phyloP scores from a whole-genome alignment of 2,113 vertebrate genomes.

The Microcebus lehilahytsara region DNA sequence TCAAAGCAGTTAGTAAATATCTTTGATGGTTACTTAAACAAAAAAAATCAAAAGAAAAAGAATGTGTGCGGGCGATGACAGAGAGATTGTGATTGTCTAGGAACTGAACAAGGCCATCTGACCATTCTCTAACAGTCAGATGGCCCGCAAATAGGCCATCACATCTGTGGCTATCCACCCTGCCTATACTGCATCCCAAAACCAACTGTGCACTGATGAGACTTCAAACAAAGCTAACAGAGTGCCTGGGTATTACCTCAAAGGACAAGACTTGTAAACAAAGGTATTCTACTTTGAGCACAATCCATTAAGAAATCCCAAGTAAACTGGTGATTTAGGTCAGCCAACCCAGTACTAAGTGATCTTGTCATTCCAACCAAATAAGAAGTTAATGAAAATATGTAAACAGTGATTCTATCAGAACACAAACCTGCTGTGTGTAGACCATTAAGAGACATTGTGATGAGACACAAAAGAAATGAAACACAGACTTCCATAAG shows the following conservation, averaged over 20 bases:
- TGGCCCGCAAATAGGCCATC: neutral
- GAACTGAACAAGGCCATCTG: neutral
- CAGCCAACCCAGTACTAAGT: neutral
- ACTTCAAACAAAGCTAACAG: neutral
- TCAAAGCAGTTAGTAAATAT: neutral
- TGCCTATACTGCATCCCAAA: neutral
- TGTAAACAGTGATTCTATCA: neutral
- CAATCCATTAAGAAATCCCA: neutral
- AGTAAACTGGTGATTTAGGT: neutral
- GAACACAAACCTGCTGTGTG: slow-evolving; percentile 3
- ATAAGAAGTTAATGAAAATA: slow-evolving; percentile 20
- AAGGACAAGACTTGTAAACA: slow-evolving; percentile 12
- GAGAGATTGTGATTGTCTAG: neutral
- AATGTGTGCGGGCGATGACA: neutral
- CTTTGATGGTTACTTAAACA: neutral
- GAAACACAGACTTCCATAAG: neutral
- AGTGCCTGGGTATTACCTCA: neutral
- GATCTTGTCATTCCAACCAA: neutral
- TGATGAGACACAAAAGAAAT: slow-evolving; percentile 28
- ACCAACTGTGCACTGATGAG: neutral
- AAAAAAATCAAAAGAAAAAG: neutral
- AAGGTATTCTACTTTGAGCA: slow-evolving; percentile 8
- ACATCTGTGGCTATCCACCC: neutral
- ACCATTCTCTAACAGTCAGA: neutral
- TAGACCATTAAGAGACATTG: neutral